phyloP scores from a whole-genome alignment of 2,113 vertebrate species.

The Cisticola juncidis region DNA sequence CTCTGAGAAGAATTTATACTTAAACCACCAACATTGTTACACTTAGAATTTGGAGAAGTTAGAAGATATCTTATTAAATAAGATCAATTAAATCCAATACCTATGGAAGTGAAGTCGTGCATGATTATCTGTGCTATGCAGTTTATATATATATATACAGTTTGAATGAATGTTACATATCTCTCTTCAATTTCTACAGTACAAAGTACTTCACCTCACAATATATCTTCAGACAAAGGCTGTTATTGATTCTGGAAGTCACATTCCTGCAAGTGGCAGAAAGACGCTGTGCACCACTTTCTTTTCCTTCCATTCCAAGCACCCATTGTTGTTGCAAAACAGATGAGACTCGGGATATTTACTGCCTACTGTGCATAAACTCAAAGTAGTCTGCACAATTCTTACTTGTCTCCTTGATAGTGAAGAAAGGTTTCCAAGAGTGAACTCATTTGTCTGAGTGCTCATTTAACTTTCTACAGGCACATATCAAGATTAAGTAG shows the following conservation, averaged over 20 bases:
- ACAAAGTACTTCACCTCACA: not conserved
- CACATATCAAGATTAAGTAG: conserved; percentile 37
- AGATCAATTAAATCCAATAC: not conserved
- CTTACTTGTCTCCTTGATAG: not conserved
- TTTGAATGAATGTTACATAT: not conserved
- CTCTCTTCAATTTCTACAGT: not conserved
- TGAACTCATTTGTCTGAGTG: conserved; percentile 48
- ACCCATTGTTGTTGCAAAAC: not conserved
- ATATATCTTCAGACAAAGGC: conserved; percentile 23
- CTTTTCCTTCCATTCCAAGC: not conserved
- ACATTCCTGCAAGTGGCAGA: not conserved
- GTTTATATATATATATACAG: not conserved
- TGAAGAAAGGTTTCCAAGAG: conserved; percentile 4
- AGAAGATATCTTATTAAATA: not conserved
- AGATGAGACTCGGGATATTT: conserved; percentile 28
- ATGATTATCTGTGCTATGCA: not conserved
- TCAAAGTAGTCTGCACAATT: not conserved
- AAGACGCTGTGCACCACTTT: not conserved
- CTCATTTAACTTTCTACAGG: conserved; percentile 40
- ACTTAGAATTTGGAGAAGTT: not conserved
- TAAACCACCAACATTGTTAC: not conserved
- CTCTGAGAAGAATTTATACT: not conserved
- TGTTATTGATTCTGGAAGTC: conserved; percentile 37
- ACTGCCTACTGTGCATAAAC: conserved; percentile 13
- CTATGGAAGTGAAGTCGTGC: not conserved